Evolutionary conservation across 2,113 vertebrate genomes (phyloP).

Genomic region (Malurus cyaneus): DNA sequence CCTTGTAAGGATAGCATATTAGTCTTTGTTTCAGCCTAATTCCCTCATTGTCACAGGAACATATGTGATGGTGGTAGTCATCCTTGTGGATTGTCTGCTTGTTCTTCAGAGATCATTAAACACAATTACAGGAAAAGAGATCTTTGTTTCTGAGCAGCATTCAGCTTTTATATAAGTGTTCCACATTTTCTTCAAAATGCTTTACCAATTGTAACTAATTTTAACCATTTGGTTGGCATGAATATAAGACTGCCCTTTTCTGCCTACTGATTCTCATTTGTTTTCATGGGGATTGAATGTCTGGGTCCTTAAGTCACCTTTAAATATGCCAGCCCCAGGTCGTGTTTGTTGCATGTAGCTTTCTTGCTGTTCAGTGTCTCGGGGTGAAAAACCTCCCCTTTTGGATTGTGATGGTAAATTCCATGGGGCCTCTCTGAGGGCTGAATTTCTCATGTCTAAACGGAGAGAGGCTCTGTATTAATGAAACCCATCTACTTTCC

Average conservation of each 20-base stretch:
- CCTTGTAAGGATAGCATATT: not conserved
- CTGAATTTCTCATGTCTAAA: constrained; percentile 3
- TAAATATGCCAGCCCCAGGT: not conserved
- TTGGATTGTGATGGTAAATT: constrained; percentile 26
- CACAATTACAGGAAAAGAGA: constrained; percentile 57
- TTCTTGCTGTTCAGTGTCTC: not conserved
- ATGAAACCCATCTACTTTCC: constrained; percentile 2
- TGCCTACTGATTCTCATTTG: constrained; percentile 32
- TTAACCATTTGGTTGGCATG: constrained; percentile 38
- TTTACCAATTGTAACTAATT: constrained; percentile 40
- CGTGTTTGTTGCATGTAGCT: not conserved
- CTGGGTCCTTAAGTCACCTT: constrained; percentile 54
- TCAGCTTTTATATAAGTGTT: constrained; percentile 60
- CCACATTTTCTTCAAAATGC: constrained; percentile 47
- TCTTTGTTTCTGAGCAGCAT: constrained; percentile 48
- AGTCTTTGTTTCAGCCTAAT: constrained; percentile 41
- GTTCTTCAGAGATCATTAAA: constrained; percentile 56
- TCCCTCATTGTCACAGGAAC: constrained; percentile 40
- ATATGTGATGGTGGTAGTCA: constrained; percentile 57
- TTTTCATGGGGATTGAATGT: constrained; percentile 16
- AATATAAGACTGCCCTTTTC: not conserved
- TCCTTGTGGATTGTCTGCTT: constrained; percentile 52
- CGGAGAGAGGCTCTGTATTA: not conserved
- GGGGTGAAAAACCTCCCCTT: not conserved
- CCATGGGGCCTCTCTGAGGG: constrained; percentile 29